Evolutionary conservation across 2,113 vertebrate genomes (phyloP), one percentile per base, ranked within the genome.

Genomic region (Sula dactylatra): DNA sequence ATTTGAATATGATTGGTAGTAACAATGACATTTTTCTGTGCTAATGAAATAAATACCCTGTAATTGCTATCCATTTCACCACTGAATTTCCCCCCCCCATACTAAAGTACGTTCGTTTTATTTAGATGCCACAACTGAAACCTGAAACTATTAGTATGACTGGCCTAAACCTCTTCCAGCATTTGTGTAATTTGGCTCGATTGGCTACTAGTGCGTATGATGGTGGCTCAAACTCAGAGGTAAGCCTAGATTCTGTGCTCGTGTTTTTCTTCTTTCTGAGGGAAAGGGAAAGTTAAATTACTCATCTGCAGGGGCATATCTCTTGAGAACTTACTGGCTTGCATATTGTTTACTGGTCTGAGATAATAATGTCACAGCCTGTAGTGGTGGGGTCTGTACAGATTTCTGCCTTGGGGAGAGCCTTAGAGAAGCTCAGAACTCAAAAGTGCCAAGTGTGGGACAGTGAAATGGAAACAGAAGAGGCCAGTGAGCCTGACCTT

Each of bases 141-240:
- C 99, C 99, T 18, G 99, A 99, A 98, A 99, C 99, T 7, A 99
- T 99, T 97, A 99, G 99, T 85, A 99, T 99, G 99, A 99, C 99
- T 13, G 99, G 99, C 47, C 98, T 99, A 62, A 99, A 99, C 98
- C 98, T 99, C 52, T 99, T 99, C 94, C 99, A 99, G 93, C 99
- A 99, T 95, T 98, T 99, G 49, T 99, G 99, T 97, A 99, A 99
- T 95, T 98, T 99, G 96, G 99, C 99, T 71, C 99, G 99, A 8
- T 97, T 99, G 91, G 99, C 99, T 92, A 99, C 99, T 47, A 99
- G 99, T 87, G 98, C 99, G 2, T 99, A 99, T 59, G 99, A 99
- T 97, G 99, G 99, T 67, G 98, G 99, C 87, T 99, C 99, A 94
- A 99, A 99, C 98, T 99, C 99, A 5, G 99, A 99, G 99, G 99